Evolutionary conservation across 2,113 vertebrate genomes (phyloP).

Genomic region (Eolophus roseicapilla): DNA sequence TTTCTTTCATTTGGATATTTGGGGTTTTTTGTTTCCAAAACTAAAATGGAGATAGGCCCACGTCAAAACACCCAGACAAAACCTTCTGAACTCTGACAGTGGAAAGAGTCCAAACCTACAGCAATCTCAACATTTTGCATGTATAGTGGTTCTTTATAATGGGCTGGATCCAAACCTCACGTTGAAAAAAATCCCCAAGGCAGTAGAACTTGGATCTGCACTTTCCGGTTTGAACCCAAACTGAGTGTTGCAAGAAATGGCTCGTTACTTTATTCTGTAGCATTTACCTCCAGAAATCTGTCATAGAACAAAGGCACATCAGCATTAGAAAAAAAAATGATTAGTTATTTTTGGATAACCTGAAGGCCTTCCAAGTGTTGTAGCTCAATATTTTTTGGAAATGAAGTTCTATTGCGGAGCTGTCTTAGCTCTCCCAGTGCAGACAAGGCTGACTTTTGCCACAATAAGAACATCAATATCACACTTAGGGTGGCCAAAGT

Average conservation of each 20-base stretch:
- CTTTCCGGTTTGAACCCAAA: constrained; percentile 51
- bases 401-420: neutral
- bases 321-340: neutral
- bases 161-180: constrained; percentile 50
- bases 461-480: neutral
- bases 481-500: neutral
- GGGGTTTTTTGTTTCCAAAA: constrained; percentile 10
- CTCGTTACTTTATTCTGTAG: constrained; percentile 27
- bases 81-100: constrained; percentile 35
- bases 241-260: constrained; percentile 47
- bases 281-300: constrained; percentile 24
- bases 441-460: constrained; percentile 7
- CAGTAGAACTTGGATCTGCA: constrained; percentile 30
- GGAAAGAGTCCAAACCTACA: constrained; percentile 50
- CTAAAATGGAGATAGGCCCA: constrained; percentile 18
- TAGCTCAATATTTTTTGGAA: constrained; percentile 16
- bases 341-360: constrained; percentile 53
- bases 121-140: constrained; percentile 19
- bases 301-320: constrained; percentile 28
- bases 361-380: neutral
- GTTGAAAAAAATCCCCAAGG: constrained; percentile 41
- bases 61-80: constrained; percentile 26
- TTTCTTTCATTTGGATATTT: neutral
- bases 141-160: constrained; percentile 21
- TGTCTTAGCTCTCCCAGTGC: neutral